Percentiles rank a stretch among this genome's conserved stretches.
Evolutionary conservation across 1,140 invertebrate genomes (phyloP).

Genomic region (Apis cerana): DNA sequence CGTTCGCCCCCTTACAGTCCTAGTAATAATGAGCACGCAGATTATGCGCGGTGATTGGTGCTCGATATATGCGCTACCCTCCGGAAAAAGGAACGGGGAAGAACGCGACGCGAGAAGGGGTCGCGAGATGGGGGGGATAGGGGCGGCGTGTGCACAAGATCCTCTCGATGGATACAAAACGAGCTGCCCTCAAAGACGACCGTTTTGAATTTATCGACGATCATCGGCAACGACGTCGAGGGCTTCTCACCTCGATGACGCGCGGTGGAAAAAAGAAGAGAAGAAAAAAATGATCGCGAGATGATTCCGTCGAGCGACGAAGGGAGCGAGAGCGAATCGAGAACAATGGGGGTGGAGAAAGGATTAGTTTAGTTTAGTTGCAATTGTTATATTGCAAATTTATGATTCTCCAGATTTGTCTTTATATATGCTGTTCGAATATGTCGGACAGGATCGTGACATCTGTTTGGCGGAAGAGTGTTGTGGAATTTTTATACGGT

Average conservation of each 20-base stretch:
- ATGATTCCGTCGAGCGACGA: not conserved
- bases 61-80: constrained; percentile 71
- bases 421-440: no score
- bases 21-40: constrained; percentile 80
- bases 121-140: not conserved
- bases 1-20: constrained; percentile 73
- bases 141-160: constrained; percentile 14
- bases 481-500: no score
- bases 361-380: no score
- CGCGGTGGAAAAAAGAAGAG: not conserved
- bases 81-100: constrained; percentile 64
- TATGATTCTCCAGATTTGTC: no score
- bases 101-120: not conserved
- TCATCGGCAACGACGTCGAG: not conserved
- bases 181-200: constrained; percentile 46
- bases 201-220: constrained; percentile 47
- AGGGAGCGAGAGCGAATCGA: not conserved
- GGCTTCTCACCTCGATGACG: not conserved
- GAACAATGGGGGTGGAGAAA: no score
- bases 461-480: no score
- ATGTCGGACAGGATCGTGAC: no score
- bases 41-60: constrained; percentile 80
- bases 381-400: no score
- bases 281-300: not conserved
- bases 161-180: constrained; percentile 62